Base-by-base conservation (phyloP, 1,140 invertebrate species). In the Caerostris extrusa region DNA sequence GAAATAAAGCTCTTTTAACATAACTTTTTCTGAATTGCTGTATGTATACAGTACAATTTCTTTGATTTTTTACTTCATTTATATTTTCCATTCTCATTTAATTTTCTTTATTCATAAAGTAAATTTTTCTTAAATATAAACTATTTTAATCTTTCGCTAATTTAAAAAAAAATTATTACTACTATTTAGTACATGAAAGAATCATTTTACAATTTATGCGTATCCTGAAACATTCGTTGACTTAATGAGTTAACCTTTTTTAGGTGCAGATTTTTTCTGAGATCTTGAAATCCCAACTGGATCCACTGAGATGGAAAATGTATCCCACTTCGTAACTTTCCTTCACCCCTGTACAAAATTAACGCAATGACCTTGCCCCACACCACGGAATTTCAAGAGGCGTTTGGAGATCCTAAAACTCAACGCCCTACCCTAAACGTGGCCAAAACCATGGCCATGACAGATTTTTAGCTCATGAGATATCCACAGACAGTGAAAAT, bases 301-400 rank as follows among this genome's bases (percentile, higher is more conserved):
- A 1, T 89, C 87, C 14, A 89, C 87, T 3, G 67, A 89, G 8
- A 89, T 89, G 87, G 87, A 64, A 17, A 96, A 96, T 93, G 95
- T 96, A 8, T 96, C 96, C 7, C 95, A 95, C 17, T 94, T 95
- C 60, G 95, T 96, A 0, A 96, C 96, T 3, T 94, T 95, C 88
- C 95, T 96, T 5, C 67, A 69, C 7, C 96, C 0, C 94, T 94
- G 12, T 96, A 95, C 92, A 86, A 94, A 58, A 95, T 96, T 19
- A 95, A 95, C 34, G 95, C 95, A 5, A 83, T 77, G 5, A 94
- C 94, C 3, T 64, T 77, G 10, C 95, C 95, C 82, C 96, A 96
- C 90, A 95, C 95, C 3, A 86, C 94, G 83, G 95, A 94, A 34
- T 96, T 96, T 93, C 95, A 95, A 53, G 82, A 93, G 50, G 95